phyloP scores from a whole-genome alignment of 1,140 invertebrate species.

The Caenorhabditis tropicalis region DNA sequence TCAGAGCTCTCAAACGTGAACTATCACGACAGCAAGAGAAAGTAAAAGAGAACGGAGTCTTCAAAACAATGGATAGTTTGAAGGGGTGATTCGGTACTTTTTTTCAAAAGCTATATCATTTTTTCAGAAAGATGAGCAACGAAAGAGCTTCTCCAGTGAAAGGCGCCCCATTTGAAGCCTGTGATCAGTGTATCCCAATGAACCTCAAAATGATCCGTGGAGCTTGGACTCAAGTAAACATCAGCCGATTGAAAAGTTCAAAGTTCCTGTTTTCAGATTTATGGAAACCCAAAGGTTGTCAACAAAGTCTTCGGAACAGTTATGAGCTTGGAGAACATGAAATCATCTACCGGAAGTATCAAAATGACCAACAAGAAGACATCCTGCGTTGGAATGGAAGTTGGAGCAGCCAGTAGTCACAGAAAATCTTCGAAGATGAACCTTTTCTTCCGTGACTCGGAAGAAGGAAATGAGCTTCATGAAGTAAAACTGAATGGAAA shows the following conservation, averaged over 20 bases:
- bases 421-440: slow-evolving; percentile 43
- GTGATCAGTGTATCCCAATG: slow-evolving; percentile 50
- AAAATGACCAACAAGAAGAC: slow-evolving; percentile 48
- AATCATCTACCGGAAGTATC: neutral
- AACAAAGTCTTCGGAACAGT: slow-evolving; percentile 54
- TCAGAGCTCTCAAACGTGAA: slow-evolving; percentile 47
- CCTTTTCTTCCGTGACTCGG: slow-evolving; percentile 52
- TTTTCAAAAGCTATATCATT: neutral
- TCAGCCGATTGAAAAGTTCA: neutral
- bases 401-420: slow-evolving; percentile 19
- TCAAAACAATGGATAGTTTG: slow-evolving; percentile 54
- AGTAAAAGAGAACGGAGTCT: slow-evolving; percentile 51
- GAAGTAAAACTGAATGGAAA: slow-evolving; percentile 28
- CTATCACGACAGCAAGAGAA: slow-evolving; percentile 45
- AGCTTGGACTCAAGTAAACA: slow-evolving; percentile 54
- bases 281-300: slow-evolving; percentile 56
- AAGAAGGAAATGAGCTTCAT: slow-evolving; percentile 52
- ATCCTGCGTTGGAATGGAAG: slow-evolving; percentile 53
- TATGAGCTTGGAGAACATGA: slow-evolving; percentile 55
- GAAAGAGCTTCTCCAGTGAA: slow-evolving; percentile 15
- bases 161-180: neutral
- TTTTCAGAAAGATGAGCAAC: slow-evolving; percentile 37
- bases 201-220: slow-evolving; percentile 49
- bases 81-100: slow-evolving; percentile 45
- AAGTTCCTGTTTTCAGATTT: slow-evolving; percentile 31